Conservation (phyloP, 1,140 invertebrate genomes). For the Artemia franciscana region DNA sequence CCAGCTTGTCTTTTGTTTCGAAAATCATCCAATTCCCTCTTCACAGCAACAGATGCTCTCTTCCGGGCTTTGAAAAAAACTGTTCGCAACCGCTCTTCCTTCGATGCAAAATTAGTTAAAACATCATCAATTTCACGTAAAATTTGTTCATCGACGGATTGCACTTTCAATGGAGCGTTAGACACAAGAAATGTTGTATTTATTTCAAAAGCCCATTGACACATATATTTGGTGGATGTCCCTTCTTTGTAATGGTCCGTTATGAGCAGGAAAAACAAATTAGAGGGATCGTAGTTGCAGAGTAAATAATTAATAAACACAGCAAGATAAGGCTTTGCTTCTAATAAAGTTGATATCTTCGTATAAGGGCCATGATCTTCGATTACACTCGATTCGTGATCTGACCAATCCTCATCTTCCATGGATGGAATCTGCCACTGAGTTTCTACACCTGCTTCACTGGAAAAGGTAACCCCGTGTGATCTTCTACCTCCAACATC, state of each 20-base stretch:
- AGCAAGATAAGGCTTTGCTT: slow-evolving; percentile 53
- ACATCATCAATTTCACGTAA: slow-evolving; percentile 68
- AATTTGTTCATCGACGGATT: slow-evolving; percentile 59
- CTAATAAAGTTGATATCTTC: slow-evolving; percentile 38
- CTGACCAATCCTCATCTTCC: slow-evolving; percentile 79
- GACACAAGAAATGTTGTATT: slow-evolving; percentile 86
- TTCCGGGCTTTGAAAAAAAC: slow-evolving; percentile 63
- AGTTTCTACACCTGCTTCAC: slow-evolving; percentile 14
- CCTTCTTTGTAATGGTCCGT: slow-evolving; percentile 62
- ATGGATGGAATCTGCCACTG: slow-evolving; percentile 68
- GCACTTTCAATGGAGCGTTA: slow-evolving; percentile 55
- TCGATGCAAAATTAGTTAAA: slow-evolving; percentile 19
- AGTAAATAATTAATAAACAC: slow-evolving; percentile 73
- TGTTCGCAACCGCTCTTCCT: neutral
- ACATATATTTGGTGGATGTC: slow-evolving; percentile 54
- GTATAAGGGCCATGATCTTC: slow-evolving; percentile 60
- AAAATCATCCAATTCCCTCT: slow-evolving; percentile 66
- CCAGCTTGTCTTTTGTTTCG: slow-evolving; percentile 68
- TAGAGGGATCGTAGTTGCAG: slow-evolving; percentile 58
- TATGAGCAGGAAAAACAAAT: slow-evolving; percentile 66
- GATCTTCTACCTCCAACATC: neutral
- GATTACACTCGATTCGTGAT: slow-evolving; percentile 41
- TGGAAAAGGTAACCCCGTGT: neutral
- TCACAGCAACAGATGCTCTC: slow-evolving; percentile 61
- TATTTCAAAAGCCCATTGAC: slow-evolving; percentile 93